Percentiles rank a stretch among this genome's conserved stretches.
These are phyloP conservation scores for Saturnia japonica DNA, from an alignment of 2,888 invertebrate species.

Conservation along the genomic window DNA sequence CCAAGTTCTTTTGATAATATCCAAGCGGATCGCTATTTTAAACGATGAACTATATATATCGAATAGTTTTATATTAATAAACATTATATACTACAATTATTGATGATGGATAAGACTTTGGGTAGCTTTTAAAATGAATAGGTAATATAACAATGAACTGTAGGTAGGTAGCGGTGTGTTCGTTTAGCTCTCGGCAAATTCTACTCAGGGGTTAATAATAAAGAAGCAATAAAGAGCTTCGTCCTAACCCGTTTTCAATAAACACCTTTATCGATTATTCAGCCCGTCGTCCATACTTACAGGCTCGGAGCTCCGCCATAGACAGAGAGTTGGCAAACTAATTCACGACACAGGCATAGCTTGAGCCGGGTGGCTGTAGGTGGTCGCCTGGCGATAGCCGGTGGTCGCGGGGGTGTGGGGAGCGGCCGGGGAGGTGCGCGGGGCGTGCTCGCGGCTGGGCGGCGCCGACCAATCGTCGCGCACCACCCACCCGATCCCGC, in stretches of 20 bases:
- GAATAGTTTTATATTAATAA: too few relatives aligned
- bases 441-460: constrained; percentile 76
- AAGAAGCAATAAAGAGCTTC: constrained; percentile 79
- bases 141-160: neutral
- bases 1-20: too few relatives aligned
- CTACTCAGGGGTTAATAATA: constrained; percentile 68
- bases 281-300: constrained; percentile 80
- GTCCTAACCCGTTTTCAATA: constrained; percentile 81
- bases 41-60: too few relatives aligned
- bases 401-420: constrained; percentile 65
- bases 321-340: constrained; percentile 82
- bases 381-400: constrained; percentile 75
- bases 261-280: constrained; percentile 83
- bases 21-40: too few relatives aligned
- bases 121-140: neutral
- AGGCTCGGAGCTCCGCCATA: constrained; percentile 78
- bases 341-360: constrained; percentile 82
- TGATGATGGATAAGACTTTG: neutral
- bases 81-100: too few relatives aligned
- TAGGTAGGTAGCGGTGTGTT: constrained; percentile 2
- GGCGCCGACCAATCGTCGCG: constrained; percentile 77
- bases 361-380: constrained; percentile 74
- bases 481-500: constrained; percentile 74
- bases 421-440: constrained; percentile 43
- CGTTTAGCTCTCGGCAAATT: constrained; percentile 41